Evolutionary conservation across 2,888 invertebrate species (phyloP), one percentile per base, ranked within the genome.

Genomic region (Stegana nigrithorax): DNA sequence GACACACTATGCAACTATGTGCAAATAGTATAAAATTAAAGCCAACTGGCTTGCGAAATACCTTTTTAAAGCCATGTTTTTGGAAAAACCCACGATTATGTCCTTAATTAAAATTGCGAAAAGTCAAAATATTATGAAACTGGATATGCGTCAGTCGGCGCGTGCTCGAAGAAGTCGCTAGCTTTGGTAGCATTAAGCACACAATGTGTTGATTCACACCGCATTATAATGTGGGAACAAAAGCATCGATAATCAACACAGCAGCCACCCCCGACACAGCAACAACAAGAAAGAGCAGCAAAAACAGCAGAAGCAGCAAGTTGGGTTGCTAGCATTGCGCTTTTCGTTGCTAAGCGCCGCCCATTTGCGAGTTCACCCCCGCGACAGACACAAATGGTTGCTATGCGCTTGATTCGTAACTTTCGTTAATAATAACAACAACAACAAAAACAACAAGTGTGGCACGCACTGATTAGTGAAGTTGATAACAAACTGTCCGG

Each of bases 51-150:
- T n/a, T n/a, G n/a, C n/a, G n/a, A n/a, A n/a, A n/a, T n/a, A n/a
- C n/a, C n/a, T n/a, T n/a, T n/a, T n/a, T n/a, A n/a, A n/a, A n/a
- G n/a, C n/a, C n/a, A n/a, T n/a, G n/a, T n/a, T n/a, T n/a, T n/a
- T n/a, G n/a, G n/a, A 29, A 1, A 29, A 6, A 29, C 10, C 7
- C 1, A 10, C 29, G 29, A 45, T 45, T 51, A 7, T 51, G 60
- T 25, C 67, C 60, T 71, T 73, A 73, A 79, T 78, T 77, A 70
- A 79, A 72, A 59, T 66, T 66, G 67, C 70, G n/a, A 73, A 73
- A 70, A 78, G 78, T 81, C 82, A 82, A 79, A 81, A 81, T 81
- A 82, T 82, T 81, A 70, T 81, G 81, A 78, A 79, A 81, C 74
- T 67, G 57, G 79, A 81, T 78, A 80, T 59, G 62, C 60, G 42